Base-by-base conservation (phyloP, 2,888 invertebrate genomes). In the Volucella inanis region DNA sequence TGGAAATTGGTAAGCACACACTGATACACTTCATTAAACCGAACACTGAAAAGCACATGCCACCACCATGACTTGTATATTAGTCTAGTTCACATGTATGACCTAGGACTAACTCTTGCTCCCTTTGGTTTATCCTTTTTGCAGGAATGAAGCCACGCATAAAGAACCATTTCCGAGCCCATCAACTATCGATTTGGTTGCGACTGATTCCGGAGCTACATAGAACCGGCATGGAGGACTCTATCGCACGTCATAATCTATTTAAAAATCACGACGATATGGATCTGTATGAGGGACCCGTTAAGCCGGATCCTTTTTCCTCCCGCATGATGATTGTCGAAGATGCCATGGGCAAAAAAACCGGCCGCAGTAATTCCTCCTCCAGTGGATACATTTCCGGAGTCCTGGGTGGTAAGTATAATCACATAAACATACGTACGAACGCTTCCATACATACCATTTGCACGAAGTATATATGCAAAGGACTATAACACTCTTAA, bases 151-250 rank as follows among this genome's bases (percentile, higher is more conserved):
- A 98, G 90, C 97, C 98, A 0, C 95, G 96, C 83, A 94, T 97
- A 92, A 97, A 97, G 91, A 97, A 98, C 91, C 98, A 98, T 93
- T 98, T 97, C 93, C 94, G 98, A 62, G 98, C 98, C 1, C 98
- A 98, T 92, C 98, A 98, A 90, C 94, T 98, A 64, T 98, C 98
- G 59, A 97, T 98, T 55, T 99, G 99, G 99, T 93, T 98, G 9
- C 96, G 98, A 8, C 94, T 98, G 8, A 96, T 99, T 59, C 98
- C 98, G 0, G 98, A 98, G 91, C 93, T 97, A 0, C 97, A 97
- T 90, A 93, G 97, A 70, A 96, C 96, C 0, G 97, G 97, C 3
- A 97, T 97, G 96, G 97, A 97, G 89, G 97, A 97, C 91, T 97
- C 96, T 9, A 96, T 96, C 54, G 95, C 96, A 1, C 93, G 96